A percentile compares a stretch with the other conserved stretches of the same genome.
Evolutionary conservation across 2,888 invertebrate species (phyloP).

Genomic region (Phanerotoma sp.): DNA sequence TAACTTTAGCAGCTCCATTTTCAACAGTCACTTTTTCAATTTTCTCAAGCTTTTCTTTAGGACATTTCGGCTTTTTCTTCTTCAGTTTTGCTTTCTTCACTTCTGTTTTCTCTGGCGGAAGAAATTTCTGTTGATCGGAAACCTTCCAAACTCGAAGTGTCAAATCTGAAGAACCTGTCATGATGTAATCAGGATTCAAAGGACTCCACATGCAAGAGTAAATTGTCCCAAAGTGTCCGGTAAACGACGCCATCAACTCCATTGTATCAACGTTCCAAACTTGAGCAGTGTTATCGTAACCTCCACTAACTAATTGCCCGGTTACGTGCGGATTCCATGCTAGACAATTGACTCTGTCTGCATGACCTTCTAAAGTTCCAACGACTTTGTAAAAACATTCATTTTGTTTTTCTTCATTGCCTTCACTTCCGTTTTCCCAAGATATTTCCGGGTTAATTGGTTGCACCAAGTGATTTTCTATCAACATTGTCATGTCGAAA

Average conservation of each 20-base stretch:
- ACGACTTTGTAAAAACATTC: constrained; percentile 41
- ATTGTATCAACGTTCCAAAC: constrained; percentile 66
- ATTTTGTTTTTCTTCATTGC: constrained; percentile 32
- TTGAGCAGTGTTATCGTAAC: constrained; percentile 70
- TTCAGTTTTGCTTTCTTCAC: constrained; percentile 47
- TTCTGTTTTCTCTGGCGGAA: constrained; percentile 57
- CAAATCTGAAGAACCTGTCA: constrained; percentile 70
- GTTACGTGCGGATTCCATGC: constrained; percentile 72
- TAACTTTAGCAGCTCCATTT: too few species aligned
- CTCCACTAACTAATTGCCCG: constrained; percentile 67
- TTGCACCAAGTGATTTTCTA: too few species aligned
- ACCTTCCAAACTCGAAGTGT: constrained; percentile 67
- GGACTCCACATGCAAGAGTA: constrained; percentile 69
- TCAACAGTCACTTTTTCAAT: too few species aligned
- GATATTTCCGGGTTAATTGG: too few species aligned
- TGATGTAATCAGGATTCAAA: constrained; percentile 62
- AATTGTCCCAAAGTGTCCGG: constrained; percentile 61
- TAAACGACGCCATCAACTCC: constrained; percentile 63
- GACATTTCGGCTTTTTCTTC: too few species aligned
- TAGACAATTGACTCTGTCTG: constrained; percentile 61
- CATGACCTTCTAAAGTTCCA: constrained; percentile 61
- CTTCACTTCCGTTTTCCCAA: neutral
- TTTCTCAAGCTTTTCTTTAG: too few species aligned
- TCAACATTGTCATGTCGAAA: constrained; percentile 54
- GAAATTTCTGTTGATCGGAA: constrained; percentile 45